phyloP scores from a whole-genome alignment of 2,113 vertebrate genomes.

The Eurypyga helias region DNA sequence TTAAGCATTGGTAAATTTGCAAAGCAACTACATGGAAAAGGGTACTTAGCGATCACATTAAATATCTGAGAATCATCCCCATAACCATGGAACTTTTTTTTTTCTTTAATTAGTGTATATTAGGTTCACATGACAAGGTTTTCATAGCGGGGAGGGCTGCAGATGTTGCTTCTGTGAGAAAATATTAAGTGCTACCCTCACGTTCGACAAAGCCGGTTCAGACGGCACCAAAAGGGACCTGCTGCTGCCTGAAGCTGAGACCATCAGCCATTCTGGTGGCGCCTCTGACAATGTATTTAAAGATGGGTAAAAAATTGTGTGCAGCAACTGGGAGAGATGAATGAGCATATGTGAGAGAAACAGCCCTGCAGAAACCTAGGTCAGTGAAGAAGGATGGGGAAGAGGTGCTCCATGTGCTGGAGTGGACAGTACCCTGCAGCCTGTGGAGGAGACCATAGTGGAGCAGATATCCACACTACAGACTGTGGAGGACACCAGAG shows the following conservation, averaged over 20 bases:
- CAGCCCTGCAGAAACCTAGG: neutral
- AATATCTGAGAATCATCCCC: neutral
- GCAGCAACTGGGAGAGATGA: neutral
- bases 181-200: neutral
- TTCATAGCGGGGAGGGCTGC: neutral
- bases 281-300: neutral
- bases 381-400: neutral
- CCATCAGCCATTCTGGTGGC: neutral
- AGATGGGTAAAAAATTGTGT: neutral
- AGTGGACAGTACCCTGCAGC: neutral
- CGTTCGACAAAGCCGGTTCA: neutral
- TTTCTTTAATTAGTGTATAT: neutral
- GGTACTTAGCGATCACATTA: neutral
- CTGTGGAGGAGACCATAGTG: no score
- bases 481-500: neutral
- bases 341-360: neutral
- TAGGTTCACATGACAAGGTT: neutral
- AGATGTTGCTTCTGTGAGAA: neutral
- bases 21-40: neutral
- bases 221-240: accelerated
- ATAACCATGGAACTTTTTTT: neutral
- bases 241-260: neutral
- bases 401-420: accelerated
- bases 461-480: neutral
- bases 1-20: neutral